Conservation (phyloP, 2,113 vertebrate species). For the Lycaon pictus region DNA sequence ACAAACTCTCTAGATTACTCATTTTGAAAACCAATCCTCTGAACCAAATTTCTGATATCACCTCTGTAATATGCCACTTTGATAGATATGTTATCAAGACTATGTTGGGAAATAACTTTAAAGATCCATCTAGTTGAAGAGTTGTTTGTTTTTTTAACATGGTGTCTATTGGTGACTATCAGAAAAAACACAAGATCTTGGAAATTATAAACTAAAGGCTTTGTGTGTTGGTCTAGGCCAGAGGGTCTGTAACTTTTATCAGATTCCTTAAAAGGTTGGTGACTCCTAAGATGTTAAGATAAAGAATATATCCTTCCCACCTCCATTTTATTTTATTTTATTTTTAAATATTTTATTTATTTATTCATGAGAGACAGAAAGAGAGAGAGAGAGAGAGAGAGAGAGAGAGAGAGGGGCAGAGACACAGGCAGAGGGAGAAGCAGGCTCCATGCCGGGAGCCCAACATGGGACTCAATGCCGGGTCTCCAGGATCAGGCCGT, state of each 20-base stretch:
- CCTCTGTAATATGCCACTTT: constrained; percentile 28
- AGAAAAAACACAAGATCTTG: neutral
- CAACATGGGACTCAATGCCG: too few relatives aligned
- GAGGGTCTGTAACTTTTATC: neutral
- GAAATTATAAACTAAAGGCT: neutral
- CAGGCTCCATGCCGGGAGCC: too few relatives aligned
- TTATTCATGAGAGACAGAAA: too few relatives aligned
- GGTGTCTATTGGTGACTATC: neutral
- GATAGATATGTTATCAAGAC: neutral
- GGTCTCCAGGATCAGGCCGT: too few relatives aligned
- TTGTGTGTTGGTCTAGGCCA: neutral
- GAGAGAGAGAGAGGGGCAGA: too few relatives aligned
- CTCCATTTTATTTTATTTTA: neutral
- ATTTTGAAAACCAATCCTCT: constrained; percentile 35
- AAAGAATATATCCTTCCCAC: neutral
- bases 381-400: too few relatives aligned
- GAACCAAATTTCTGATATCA: constrained; percentile 13
- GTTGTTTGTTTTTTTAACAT: constrained; percentile 35
- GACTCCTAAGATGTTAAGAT: neutral
- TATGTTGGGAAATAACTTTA: neutral
- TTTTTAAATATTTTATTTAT: too few relatives aligned
- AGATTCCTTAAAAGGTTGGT: neutral
- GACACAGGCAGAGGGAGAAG: too few relatives aligned
- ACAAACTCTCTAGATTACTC: neutral
- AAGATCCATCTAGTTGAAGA: neutral